Conservation (phyloP, 1,140 invertebrate species). For the Centruroides vittatus region DNA sequence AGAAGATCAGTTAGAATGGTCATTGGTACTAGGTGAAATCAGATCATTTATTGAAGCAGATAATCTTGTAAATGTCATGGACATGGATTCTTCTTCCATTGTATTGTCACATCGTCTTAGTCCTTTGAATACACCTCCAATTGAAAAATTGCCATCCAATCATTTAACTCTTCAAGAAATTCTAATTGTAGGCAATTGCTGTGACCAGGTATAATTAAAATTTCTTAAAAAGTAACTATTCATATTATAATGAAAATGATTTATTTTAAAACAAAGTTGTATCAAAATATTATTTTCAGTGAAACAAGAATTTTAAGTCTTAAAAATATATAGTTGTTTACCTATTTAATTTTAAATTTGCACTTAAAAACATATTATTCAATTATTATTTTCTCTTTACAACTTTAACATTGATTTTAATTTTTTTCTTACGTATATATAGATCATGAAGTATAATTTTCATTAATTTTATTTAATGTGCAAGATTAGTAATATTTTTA, state of each 20-base stretch:
- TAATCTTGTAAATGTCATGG: constrained; percentile 68
- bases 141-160: constrained; percentile 61
- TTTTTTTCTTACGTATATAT: too few species aligned
- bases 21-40: constrained; percentile 82
- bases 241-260: not conserved
- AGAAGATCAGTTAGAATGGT: constrained; percentile 94
- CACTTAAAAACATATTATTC: too few species aligned
- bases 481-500: too few species aligned
- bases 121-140: constrained; percentile 65
- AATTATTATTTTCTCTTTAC: too few species aligned
- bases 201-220: constrained; percentile 50
- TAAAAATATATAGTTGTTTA: too few species aligned
- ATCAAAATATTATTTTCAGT: too few species aligned
- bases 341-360: too few species aligned
- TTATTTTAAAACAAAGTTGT: too few species aligned
- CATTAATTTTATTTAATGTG: too few species aligned
- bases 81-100: constrained; percentile 39
- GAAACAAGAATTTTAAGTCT: too few species aligned
- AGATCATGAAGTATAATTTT: too few species aligned
- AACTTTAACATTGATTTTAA: too few species aligned
- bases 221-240: not conserved
- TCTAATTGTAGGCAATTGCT: constrained; percentile 82
- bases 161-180: constrained; percentile 77
- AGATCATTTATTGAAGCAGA: constrained; percentile 88
- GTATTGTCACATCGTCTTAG: constrained; percentile 46